Evolutionary conservation across 2,797 vertebrate genomes (phyloP).

Genomic region (Myotis planiceps): DNA sequence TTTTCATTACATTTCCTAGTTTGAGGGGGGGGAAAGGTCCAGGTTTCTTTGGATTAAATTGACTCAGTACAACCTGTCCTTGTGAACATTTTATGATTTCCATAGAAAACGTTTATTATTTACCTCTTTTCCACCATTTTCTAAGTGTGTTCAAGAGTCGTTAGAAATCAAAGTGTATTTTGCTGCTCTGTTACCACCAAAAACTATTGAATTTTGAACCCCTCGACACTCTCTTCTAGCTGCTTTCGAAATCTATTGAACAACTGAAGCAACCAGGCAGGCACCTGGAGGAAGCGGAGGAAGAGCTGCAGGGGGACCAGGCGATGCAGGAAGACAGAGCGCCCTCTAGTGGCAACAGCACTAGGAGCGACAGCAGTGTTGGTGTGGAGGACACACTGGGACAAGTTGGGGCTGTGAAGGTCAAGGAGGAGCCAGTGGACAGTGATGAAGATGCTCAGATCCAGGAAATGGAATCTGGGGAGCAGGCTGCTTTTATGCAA

Average conservation of each 20-base stretch:
- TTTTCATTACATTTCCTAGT: not conserved
- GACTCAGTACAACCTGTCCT: not conserved
- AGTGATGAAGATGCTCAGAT: constrained; percentile 94
- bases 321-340: constrained; percentile 93
- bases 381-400: constrained; percentile 89
- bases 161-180: constrained; percentile 59
- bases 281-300: constrained; percentile 96
- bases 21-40: not conserved
- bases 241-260: constrained; percentile 98
- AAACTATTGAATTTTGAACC: constrained; percentile 74
- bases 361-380: constrained; percentile 90
- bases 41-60: not conserved
- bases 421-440: constrained; percentile 96
- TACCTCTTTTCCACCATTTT: not conserved
- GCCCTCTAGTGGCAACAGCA: constrained; percentile 90
- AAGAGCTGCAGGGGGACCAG: constrained; percentile 92
- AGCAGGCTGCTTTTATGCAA: constrained; percentile 96
- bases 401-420: constrained; percentile 93
- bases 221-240: constrained; percentile 89
- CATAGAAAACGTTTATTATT: not conserved
- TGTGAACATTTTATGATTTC: constrained; percentile 4
- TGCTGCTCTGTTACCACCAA: constrained; percentile 59
- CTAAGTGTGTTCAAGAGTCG: not conserved
- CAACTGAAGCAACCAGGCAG: constrained; percentile 95
- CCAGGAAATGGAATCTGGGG: constrained; percentile 92